Base-by-base conservation (phyloP, 2,113 vertebrate species). In the Leptobrachium ailaonicum region DNA sequence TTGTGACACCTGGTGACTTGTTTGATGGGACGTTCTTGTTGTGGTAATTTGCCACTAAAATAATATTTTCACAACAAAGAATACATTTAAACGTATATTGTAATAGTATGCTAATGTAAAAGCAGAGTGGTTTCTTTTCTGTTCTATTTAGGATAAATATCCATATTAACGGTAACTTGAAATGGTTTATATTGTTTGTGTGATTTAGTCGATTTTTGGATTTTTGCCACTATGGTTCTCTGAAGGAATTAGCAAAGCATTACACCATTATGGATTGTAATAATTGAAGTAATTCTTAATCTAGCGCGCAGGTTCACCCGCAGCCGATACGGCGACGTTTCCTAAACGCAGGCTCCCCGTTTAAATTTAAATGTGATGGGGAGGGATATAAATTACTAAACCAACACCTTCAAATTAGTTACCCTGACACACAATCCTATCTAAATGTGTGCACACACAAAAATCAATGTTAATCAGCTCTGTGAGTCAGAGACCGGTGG, bases 371-470 rank as follows among this genome's bases (percentile, higher is more conserved):
- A 32, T 13, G 62, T 13, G 62, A 40, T 62, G 60, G 20, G 47
- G 47, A 14, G 14, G n/a, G 9, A 64, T 64, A 64, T 64, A 6
- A 64, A 64, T 64, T 20, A 40, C 62, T 64, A 32, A 64, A 32
- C 62, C n/a, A 64, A 40, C 62, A 32, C 4, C 62, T 64, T 20
- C n/a, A 13, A 71, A 71, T 71, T 71, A 71, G 43, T 50, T 71
- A 20, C 8, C 6, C 13, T 47, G 68, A 20, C 45, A 20, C 45
- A 71, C 42, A 71, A 50, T 71, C n/a, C 12, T 50, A 6, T 32
- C 20, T 50, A 2, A 20, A 50, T 71, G 6, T 71, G 45, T 50
- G 44, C 68, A 71, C 43, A 71, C 12, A 43, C 62, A 2, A 71
- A 72, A 53, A 72, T 72, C 9, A 12, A 53, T 40, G 70, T 41